phyloP scores from a whole-genome alignment of 2,113 vertebrate genomes.

The Oryzias javanicus region DNA sequence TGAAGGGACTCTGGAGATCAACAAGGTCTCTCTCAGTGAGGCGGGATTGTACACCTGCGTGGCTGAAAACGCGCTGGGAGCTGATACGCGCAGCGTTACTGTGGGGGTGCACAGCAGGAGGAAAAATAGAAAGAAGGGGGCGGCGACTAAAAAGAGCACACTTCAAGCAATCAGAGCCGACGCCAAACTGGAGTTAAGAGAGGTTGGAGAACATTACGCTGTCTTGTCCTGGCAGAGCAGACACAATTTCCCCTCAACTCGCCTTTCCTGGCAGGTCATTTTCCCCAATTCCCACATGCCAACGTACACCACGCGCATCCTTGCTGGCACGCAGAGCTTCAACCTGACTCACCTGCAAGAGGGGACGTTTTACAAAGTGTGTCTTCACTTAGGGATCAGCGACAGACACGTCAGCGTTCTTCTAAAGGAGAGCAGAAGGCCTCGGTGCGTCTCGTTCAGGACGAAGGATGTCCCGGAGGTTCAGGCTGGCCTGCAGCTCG shows the following conservation, averaged over 20 bases:
- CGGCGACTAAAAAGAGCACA: conserved; percentile 32
- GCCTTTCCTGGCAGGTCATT: conserved; percentile 85
- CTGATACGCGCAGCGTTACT: conserved; percentile 85
- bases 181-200: conserved; percentile 70
- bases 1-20: conserved; percentile 91
- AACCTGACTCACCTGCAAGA: conserved; percentile 90
- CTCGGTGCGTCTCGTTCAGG: conserved; percentile 56
- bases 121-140: conserved; percentile 49
- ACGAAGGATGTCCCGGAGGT: conserved; percentile 50
- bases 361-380: conserved; percentile 87
- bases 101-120: conserved; percentile 77
- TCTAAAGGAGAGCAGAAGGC: conserved; percentile 79
- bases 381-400: conserved; percentile 81
- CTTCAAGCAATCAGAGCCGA: conserved; percentile 23
- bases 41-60: conserved; percentile 93
- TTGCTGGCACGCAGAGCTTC: conserved; percentile 85
- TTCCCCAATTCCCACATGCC: conserved; percentile 53
- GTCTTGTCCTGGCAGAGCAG: conserved; percentile 83
- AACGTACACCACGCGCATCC: conserved; percentile 79
- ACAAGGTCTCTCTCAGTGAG: conserved; percentile 70
- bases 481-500: conserved; percentile 38
- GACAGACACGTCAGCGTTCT: conserved; percentile 74
- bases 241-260: conserved; percentile 83
- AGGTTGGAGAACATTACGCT: conserved; percentile 79
- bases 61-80: conserved; percentile 91